These are phyloP conservation scores for Diplosoma virens DNA, from an alignment of 23 tunicate species.

Conservation along the genomic window DNA sequence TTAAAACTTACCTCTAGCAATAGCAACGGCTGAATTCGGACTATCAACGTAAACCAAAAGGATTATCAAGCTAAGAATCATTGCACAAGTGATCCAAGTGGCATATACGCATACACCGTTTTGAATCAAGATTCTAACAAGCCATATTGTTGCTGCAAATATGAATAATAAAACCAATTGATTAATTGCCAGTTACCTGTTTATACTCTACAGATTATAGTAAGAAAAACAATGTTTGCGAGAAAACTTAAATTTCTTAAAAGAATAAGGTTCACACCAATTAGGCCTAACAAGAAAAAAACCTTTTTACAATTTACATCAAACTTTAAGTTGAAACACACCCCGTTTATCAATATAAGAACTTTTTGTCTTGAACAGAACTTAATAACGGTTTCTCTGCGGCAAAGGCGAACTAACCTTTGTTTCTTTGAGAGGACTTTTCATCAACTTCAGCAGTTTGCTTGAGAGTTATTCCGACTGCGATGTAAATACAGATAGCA, in stretches of 20 bases:
- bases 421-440: not conserved
- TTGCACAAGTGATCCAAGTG: constrained; percentile 15
- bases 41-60: not conserved
- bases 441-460: not conserved
- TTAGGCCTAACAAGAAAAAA: too few relatives aligned
- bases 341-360: too few relatives aligned
- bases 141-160: constrained; percentile 10
- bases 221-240: not conserved
- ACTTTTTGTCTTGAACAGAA: too few relatives aligned
- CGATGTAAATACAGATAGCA: not conserved
- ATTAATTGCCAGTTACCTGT: too few relatives aligned
- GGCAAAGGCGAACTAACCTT: not conserved
- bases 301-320: too few relatives aligned
- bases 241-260: not conserved
- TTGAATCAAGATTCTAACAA: constrained; percentile 20
- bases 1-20: not conserved
- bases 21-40: not conserved
- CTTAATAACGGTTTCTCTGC: too few relatives aligned
- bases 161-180: not conserved
- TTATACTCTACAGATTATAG: too few relatives aligned
- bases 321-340: too few relatives aligned
- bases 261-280: too few relatives aligned
- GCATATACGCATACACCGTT: constrained; percentile 24
- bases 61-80: not conserved
- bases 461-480: not conserved